phyloP scores from a whole-genome alignment of 1,140 invertebrate species.

The Atta texana region DNA sequence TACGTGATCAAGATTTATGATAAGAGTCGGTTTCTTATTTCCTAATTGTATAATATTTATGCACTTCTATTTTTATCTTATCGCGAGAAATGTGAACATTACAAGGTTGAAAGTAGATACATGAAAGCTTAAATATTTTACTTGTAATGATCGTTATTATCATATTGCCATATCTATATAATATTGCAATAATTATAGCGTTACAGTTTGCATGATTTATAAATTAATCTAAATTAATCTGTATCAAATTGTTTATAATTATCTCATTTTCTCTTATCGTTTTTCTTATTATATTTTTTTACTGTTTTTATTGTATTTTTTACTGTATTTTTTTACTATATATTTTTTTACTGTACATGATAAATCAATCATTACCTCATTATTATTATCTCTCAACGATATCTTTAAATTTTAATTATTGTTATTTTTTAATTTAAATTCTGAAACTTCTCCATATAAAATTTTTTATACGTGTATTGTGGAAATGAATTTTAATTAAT shows the following conservation, averaged over 20 bases:
- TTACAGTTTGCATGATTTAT: background rate
- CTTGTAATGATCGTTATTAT: constrained; percentile 73
- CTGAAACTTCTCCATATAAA: background rate
- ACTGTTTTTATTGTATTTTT: background rate
- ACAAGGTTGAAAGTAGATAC: constrained; percentile 13
- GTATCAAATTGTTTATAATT: background rate
- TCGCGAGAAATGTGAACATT: background rate
- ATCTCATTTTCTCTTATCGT: background rate
- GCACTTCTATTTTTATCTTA: constrained; percentile 43
- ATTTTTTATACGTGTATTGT: background rate
- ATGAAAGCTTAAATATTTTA: constrained; percentile 64
- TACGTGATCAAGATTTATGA: constrained; percentile 51
- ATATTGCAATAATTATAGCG: constrained; percentile 41
- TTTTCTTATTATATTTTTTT: background rate
- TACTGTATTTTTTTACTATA: background rate
- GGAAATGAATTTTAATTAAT: background rate
- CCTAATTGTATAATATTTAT: constrained; percentile 69
- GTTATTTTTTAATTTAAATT: background rate
- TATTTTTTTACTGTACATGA: background rate
- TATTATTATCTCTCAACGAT: background rate
- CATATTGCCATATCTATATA: constrained; percentile 67
- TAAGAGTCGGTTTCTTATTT: constrained; percentile 52
- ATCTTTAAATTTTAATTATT: background rate
- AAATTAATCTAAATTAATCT: constrained; percentile 34
- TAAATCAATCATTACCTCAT: background rate